Conservation (phyloP, 2,797 vertebrate genomes). For the Pipistrellus nathusii region DNA sequence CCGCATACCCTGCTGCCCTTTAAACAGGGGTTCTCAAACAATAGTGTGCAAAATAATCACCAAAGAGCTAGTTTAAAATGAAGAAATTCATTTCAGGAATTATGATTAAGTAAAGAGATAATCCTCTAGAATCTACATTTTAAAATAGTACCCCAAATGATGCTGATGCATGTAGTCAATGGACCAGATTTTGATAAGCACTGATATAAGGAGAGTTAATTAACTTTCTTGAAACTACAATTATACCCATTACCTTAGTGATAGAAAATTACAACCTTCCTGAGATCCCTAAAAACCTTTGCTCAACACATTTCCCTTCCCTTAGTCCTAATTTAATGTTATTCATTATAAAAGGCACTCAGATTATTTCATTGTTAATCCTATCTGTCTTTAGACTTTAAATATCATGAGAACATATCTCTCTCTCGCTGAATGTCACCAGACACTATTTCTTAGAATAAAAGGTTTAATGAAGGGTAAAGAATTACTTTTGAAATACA, state of each 20-base stretch:
- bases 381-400: constrained; percentile 61
- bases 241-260: constrained; percentile 26
- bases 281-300: constrained; percentile 57
- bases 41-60: constrained; percentile 4
- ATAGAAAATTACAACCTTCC: constrained; percentile 39
- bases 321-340: constrained; percentile 44
- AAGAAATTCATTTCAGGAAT: not conserved
- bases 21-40: constrained; percentile 7
- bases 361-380: constrained; percentile 62
- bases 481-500: constrained; percentile 74
- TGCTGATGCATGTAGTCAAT: not conserved
- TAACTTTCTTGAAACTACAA: constrained; percentile 42
- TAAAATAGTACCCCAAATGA: not conserved
- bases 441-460: not conserved
- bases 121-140: not conserved
- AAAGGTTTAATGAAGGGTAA: constrained; percentile 72
- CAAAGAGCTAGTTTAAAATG: constrained; percentile 2
- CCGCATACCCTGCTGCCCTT: not conserved
- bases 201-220: not conserved
- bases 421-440: constrained; percentile 64
- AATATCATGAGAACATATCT: constrained; percentile 19
- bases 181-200: not conserved
- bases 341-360: not conserved
- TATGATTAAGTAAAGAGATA: not conserved
- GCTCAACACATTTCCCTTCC: constrained; percentile 5